Conservation (phyloP, 1,140 invertebrate genomes). For the Ericerus pela region DNA sequence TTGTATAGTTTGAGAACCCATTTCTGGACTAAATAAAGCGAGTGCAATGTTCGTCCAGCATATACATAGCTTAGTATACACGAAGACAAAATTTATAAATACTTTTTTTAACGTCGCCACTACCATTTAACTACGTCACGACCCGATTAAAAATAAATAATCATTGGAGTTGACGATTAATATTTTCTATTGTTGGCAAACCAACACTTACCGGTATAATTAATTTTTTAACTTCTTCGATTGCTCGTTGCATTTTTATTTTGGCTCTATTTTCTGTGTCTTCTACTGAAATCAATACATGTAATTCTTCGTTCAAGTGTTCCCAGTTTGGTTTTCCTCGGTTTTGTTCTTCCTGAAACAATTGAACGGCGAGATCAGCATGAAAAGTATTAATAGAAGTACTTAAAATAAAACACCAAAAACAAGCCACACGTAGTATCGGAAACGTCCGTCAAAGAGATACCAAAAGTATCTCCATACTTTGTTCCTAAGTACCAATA, state of each 20-base stretch:
- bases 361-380: slow-evolving; percentile 13
- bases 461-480: too few species aligned
- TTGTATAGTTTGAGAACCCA: too few species aligned
- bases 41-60: too few species aligned
- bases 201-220: slow-evolving; percentile 62
- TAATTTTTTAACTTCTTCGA: slow-evolving; percentile 95
- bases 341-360: slow-evolving; percentile 87
- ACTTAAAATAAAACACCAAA: too few species aligned
- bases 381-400: too few species aligned
- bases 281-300: slow-evolving; percentile 95
- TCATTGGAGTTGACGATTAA: background rate
- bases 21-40: too few species aligned
- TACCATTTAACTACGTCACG: too few species aligned
- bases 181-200: background rate
- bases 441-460: too few species aligned
- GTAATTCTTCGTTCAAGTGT: slow-evolving; percentile 95
- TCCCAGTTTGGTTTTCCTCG: slow-evolving; percentile 99
- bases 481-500: too few species aligned
- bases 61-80: background rate
- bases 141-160: background rate
- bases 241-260: slow-evolving; percentile 82
- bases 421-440: too few species aligned
- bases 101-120: too few species aligned
- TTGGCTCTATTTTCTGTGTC: slow-evolving; percentile 93
- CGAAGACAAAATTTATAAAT: too few species aligned